Base-by-base conservation (phyloP, 2,888 invertebrate genomes). In the Callyntrura guangdongensis region DNA sequence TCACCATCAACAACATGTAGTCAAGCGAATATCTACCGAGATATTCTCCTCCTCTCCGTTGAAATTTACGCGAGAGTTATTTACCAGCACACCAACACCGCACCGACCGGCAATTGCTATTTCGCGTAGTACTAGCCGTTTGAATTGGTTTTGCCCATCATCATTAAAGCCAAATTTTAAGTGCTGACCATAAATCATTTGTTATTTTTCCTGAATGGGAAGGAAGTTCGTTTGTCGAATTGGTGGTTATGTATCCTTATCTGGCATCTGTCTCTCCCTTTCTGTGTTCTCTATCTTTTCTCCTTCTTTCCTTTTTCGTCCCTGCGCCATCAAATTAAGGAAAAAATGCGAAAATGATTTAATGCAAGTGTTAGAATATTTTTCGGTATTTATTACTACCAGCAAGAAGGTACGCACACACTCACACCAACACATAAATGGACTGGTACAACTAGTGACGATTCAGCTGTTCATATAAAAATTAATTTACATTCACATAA, bases 161-260 rank as follows among this genome's bases (percentile, higher is more conserved):
- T n/a, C 53, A 53, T 53, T 53, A 53, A 53, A 11, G 53, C 53
- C 53, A 53, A 53, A 53, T 67, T 36, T 69, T 69, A 45, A 45
- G 36, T 6, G 17, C 69, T 74, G 12, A 49, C 22, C 74, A 74
- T 74, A 74, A 74, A 74, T 49, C 49, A 49, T 36, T 36, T 36
- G 36, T 4, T 36, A 36, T 36, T 36, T 36, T 36, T 36, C 36
- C 36, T 36, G 36, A 36, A 36, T 36, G 36, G 36, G 36, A 36
- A 36, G 36, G 36, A 36, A 36, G 36, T 36, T 36, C 6, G 36
- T 6, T 36, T 36, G 36, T 36, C 6, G 36, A 67, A 64, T 27
- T 67, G 22, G 12, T 1, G 20, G 20, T 67, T 27, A 0, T 67
- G 14, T 17, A 67, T 67, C 67, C 67, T 11, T 27, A 25, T 67